These are phyloP conservation scores for Ictidomys tridecemlineatus DNA, from an alignment of 2,113 vertebrate species.

Conservation along the genomic window DNA sequence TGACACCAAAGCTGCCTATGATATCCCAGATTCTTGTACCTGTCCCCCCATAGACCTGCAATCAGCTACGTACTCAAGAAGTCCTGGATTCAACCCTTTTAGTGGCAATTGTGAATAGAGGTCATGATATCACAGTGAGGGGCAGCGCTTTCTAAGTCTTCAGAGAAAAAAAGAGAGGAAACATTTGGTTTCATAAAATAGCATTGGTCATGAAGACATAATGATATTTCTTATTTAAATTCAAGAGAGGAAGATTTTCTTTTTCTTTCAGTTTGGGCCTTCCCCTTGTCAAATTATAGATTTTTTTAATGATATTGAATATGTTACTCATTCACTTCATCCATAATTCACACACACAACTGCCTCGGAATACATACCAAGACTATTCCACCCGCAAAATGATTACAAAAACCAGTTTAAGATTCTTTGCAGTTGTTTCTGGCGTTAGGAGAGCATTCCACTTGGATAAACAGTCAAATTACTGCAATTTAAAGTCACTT, in stretches of 20 bases:
- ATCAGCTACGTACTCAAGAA: not conserved
- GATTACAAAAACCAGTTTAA: not conserved
- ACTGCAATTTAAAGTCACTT: not conserved
- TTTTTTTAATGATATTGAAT: not conserved
- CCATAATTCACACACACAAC: not conserved
- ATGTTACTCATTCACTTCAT: not conserved
- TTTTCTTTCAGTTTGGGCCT: not conserved
- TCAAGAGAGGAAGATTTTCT: not conserved
- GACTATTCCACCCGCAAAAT: not conserved
- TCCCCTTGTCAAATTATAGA: not conserved
- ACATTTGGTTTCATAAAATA: not conserved
- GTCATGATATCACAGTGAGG: not conserved
- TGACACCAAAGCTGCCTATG: not conserved
- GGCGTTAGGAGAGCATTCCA: not conserved
- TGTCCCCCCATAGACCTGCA: not conserved
- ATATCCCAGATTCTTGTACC: too few relatives aligned
- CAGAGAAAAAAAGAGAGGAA: not conserved
- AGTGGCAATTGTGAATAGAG: not conserved
- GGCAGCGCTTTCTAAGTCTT: not conserved
- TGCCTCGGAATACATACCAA: not conserved
- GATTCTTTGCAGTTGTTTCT: not conserved
- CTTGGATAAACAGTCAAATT: not conserved
- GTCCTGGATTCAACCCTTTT: not conserved
- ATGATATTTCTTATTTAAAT: conserved; percentile 9
- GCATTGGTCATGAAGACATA: not conserved